Percentiles rank a stretch among this genome's conserved stretches.
phyloP scores from a whole-genome alignment of 2,113 vertebrate genomes.

The Pipa parva region DNA sequence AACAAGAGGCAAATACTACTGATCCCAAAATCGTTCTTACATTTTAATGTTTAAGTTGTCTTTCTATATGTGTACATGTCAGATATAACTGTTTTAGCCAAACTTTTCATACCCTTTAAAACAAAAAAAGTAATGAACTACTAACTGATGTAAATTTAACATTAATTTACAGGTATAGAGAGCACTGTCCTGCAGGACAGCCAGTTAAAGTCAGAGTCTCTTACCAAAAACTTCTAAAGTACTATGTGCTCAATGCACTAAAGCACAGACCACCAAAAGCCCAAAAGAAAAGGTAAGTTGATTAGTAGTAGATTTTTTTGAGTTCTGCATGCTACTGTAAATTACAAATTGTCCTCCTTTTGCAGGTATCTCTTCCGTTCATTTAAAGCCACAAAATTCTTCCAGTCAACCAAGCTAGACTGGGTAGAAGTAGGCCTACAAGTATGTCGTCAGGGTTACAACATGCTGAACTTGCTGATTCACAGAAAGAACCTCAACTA shows the following conservation, averaged over 20 bases:
- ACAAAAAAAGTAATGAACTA: too few species aligned
- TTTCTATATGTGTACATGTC: too few species aligned
- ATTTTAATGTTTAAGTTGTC: too few species aligned
- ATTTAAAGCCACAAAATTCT: slow-evolving; percentile 98
- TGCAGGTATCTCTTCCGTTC: slow-evolving; percentile 94
- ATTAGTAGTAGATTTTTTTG: background rate
- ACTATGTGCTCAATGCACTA: slow-evolving; percentile 96
- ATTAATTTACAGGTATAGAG: slow-evolving; percentile 98
- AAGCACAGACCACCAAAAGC: slow-evolving; percentile 97
- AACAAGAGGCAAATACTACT: too few species aligned
- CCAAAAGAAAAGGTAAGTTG: slow-evolving; percentile 88
- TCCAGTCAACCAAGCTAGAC: slow-evolving; percentile 97
- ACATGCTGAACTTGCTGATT: slow-evolving; percentile 97
- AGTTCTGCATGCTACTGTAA: too few species aligned
- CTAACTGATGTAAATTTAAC: background rate
- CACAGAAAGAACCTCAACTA: slow-evolving; percentile 98
- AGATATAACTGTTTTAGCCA: background rate
- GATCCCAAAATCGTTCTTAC: too few species aligned
- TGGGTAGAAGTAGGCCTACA: slow-evolving; percentile 98
- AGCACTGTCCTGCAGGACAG: slow-evolving; percentile 96
- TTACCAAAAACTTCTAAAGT: slow-evolving; percentile 96
- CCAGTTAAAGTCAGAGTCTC: slow-evolving; percentile 96
- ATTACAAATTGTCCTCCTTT: too few species aligned
- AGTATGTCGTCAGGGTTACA: slow-evolving; percentile 97
- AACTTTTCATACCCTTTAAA: too few species aligned